A percentile compares a stretch with the other conserved stretches of the same genome.
phyloP scores from a whole-genome alignment of 2,113 vertebrate genomes.

The Zosterops lateralis region DNA sequence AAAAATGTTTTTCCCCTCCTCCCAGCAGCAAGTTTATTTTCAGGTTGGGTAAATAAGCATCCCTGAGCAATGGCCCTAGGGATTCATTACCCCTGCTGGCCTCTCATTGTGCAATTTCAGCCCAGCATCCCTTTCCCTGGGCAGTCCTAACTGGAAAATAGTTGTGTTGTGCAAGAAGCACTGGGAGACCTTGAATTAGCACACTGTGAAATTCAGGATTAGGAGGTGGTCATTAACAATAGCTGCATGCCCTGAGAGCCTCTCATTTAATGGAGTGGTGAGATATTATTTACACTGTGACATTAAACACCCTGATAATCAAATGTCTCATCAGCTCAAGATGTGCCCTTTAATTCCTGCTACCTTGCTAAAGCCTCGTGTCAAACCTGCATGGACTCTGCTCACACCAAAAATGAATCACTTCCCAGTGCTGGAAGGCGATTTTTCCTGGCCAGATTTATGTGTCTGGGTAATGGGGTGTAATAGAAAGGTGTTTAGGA shows the following conservation, averaged over 20 bases:
- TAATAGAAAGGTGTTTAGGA: neutral
- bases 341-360: constrained; percentile 26
- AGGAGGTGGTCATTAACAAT: neutral
- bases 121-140: neutral
- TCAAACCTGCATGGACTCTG: neutral
- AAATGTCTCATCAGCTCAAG: neutral
- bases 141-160: neutral
- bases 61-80: neutral
- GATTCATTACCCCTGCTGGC: neutral
- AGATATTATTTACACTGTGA: constrained; percentile 38
- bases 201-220: neutral
- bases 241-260: neutral
- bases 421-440: neutral
- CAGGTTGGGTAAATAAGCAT: neutral
- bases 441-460: constrained; percentile 13
- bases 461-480: neutral
- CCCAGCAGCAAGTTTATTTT: neutral
- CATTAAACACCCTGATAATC: neutral
- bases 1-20: neutral
- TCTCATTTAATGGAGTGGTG: neutral
- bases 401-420: constrained; percentile 2
- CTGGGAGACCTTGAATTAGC: neutral
- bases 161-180: neutral
- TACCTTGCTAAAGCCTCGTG: neutral
- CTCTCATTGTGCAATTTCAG: neutral